A percentile compares a stretch with the other conserved stretches of the same genome.
Conservation (phyloP, 2,113 vertebrate species). For the Laterallus jamaicensis region DNA sequence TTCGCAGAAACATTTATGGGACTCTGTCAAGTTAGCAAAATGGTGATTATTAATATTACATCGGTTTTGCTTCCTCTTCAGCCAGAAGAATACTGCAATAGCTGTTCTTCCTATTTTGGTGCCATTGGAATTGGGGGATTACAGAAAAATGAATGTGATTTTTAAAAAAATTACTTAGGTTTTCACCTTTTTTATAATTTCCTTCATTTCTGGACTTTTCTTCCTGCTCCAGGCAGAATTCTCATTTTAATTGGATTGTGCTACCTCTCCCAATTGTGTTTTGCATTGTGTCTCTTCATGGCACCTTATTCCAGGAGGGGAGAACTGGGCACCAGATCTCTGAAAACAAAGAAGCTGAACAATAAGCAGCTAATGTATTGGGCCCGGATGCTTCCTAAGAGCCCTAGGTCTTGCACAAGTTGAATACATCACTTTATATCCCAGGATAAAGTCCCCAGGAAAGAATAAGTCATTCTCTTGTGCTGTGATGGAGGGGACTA, state of each 20-base stretch:
- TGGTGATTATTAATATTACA: constrained; percentile 7
- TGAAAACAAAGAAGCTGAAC: constrained; percentile 14
- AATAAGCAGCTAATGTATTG: neutral
- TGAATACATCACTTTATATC: neutral
- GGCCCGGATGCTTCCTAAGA: neutral
- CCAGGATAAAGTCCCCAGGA: neutral
- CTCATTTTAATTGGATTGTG: constrained; percentile 4
- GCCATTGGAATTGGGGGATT: neutral
- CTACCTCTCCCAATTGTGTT: neutral
- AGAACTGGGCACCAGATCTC: neutral
- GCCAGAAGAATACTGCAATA: neutral
- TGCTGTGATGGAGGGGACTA: neutral
- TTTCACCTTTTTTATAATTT: neutral
- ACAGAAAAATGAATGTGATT: neutral
- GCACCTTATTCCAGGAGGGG: neutral
- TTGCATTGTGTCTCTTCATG: neutral
- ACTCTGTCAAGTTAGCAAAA: constrained; percentile 28
- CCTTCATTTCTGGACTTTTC: neutral
- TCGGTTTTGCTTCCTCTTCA: neutral
- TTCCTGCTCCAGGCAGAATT: neutral
- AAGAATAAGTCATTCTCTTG: neutral
- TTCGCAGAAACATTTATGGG: constrained; percentile 35
- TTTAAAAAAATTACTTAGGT: neutral
- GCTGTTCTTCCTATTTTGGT: neutral
- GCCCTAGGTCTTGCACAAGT: neutral